phyloP scores from a whole-genome alignment of 2,113 vertebrate genomes.

The Pterocles orientalis region DNA sequence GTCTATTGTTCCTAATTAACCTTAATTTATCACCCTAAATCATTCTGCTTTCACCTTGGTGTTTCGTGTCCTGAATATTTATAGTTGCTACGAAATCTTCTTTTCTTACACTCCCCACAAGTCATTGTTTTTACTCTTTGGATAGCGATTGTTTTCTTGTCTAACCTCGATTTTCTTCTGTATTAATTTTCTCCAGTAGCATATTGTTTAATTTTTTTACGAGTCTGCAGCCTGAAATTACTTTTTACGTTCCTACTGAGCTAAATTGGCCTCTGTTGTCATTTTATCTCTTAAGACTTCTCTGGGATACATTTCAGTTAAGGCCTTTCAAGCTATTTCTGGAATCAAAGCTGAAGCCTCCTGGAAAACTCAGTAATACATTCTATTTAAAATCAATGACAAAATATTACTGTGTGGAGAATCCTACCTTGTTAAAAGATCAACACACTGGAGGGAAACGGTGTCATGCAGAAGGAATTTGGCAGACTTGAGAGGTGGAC shows the following conservation, averaged over 20 bases:
- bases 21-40: not conserved
- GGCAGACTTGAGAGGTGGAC: too few relatives aligned
- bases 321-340: not conserved
- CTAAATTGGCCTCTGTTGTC: not conserved
- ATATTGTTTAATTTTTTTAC: conserved; percentile 21
- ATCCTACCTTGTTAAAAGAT: not conserved
- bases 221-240: not conserved
- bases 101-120: not conserved
- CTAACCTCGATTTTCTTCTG: not conserved
- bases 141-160: not conserved
- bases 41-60: not conserved
- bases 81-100: not conserved
- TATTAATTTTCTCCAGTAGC: conserved; percentile 26
- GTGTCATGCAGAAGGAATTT: too few relatives aligned
- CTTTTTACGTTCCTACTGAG: not conserved
- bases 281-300: not conserved
- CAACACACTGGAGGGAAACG: too few relatives aligned
- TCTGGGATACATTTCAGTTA: not conserved
- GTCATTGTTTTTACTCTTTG: not conserved
- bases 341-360: not conserved
- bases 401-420: not conserved
- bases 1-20: not conserved
- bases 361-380: not conserved
- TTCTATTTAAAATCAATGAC: not conserved
- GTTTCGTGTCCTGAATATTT: not conserved